These are phyloP conservation scores for Lutraria rhynchaena DNA, from an alignment of 1,140 invertebrate species.

Conservation along the genomic window DNA sequence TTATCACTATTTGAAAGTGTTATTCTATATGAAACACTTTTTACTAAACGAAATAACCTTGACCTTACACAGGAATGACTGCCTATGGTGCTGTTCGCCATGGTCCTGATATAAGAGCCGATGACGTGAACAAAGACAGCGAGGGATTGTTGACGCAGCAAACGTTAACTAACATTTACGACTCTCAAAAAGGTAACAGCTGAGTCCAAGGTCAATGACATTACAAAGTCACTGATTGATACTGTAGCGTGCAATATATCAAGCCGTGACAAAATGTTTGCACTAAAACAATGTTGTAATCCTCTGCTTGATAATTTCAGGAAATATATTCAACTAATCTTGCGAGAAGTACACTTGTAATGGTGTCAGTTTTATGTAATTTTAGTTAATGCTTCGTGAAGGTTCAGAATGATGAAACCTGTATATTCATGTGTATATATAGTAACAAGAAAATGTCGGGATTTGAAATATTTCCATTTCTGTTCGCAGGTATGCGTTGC, in stretches of 20 bases:
- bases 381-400: too few relatives aligned
- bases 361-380: too few relatives aligned
- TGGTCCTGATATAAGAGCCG: constrained; percentile 77
- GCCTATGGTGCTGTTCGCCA: constrained; percentile 87
- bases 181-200: constrained; percentile 71
- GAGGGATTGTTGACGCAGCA: constrained; percentile 35
- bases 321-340: too few relatives aligned
- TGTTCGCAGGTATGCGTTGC: constrained; percentile 80
- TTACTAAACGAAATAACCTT: too few relatives aligned
- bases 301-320: constrained; percentile 93
- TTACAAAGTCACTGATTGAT: too few relatives aligned
- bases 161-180: constrained; percentile 44
- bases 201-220: constrained; percentile 60
- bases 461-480: too few relatives aligned
- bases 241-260: constrained; percentile 61
- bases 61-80: constrained; percentile 83
- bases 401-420: too few relatives aligned
- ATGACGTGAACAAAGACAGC: constrained; percentile 34
- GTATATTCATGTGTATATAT: too few relatives aligned
- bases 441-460: too few relatives aligned
- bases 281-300: constrained; percentile 86
- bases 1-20: too few relatives aligned
- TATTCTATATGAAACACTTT: too few relatives aligned
- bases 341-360: too few relatives aligned
- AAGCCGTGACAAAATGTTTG: constrained; percentile 66